phyloP scores from a whole-genome alignment of 1,140 invertebrate species.

The Drosophila triauraria region DNA sequence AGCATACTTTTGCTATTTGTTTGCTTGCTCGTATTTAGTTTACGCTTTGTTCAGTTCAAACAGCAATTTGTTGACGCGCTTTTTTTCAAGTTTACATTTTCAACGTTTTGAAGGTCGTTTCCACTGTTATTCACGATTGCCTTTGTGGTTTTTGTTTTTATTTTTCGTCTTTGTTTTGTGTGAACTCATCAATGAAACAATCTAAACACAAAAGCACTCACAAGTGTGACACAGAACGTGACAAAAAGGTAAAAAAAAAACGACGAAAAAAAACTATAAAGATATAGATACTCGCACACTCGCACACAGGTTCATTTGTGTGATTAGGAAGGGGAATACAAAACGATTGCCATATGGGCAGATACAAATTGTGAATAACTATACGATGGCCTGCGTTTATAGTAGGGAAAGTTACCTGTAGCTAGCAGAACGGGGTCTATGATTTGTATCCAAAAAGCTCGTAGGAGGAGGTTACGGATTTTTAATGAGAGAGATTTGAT shows the following conservation, averaged over 20 bases:
- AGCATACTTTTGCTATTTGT: conserved; percentile 2
- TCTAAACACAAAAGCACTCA: conserved; percentile 53
- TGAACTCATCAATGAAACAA: conserved; percentile 66
- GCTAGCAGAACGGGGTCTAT: neutral
- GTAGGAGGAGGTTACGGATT: conserved; percentile 10
- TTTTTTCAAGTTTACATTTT: conserved; percentile 61
- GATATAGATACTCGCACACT: conserved; percentile 32
- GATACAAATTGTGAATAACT: conserved; percentile 45
- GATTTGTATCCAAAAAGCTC: neutral
- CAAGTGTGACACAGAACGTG: conserved; percentile 52
- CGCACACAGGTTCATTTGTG: conserved; percentile 7
- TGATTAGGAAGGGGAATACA: conserved; percentile 48
- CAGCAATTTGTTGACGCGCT: conserved; percentile 42
- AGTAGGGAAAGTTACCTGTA: conserved; percentile 37
- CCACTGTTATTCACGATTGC: conserved; percentile 38
- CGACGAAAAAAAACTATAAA: conserved; percentile 32
- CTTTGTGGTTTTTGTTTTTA: conserved; percentile 41
- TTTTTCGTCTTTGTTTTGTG: conserved; percentile 28
- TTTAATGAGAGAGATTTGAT: neutral
- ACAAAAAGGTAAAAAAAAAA: conserved; percentile 33
- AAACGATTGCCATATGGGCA: conserved; percentile 40
- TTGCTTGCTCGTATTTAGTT: conserved; percentile 31
- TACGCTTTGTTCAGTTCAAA: conserved; percentile 42
- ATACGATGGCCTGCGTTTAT: conserved; percentile 6
- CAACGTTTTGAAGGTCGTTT: conserved; percentile 58